These are phyloP conservation scores for Cirrhinus molitorella DNA, from an alignment of 2,797 vertebrate genomes.

Conservation along the genomic window DNA sequence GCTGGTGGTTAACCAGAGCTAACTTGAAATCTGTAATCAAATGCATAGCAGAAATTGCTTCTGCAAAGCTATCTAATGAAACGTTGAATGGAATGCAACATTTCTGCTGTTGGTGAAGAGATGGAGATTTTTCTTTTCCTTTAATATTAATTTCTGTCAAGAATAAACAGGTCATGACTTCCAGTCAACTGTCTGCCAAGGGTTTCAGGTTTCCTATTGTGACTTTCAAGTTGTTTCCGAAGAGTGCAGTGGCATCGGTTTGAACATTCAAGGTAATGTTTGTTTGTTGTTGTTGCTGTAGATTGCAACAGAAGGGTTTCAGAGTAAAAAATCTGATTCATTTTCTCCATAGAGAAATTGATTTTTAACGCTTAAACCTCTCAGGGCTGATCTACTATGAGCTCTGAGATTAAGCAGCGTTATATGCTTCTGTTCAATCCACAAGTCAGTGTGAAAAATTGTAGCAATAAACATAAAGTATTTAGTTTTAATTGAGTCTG, in stretches of 20 bases:
- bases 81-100: neutral
- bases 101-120: neutral
- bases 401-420: neutral
- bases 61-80: conserved; percentile 20
- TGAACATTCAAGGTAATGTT: conserved; percentile 6
- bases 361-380: neutral
- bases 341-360: conserved; percentile 18
- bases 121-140: neutral
- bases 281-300: neutral
- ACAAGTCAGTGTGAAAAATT: neutral
- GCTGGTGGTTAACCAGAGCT: conserved; percentile 54
- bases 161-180: conserved; percentile 22
- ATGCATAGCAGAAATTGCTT: conserved; percentile 51
- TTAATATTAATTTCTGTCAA: neutral
- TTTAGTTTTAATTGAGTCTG: neutral
- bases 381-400: conserved; percentile 5
- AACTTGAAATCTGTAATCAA: conserved; percentile 60
- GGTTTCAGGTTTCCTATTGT: conserved; percentile 24
- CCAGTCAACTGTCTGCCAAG: neutral
- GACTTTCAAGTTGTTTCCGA: conserved; percentile 12
- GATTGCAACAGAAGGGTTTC: conserved; percentile 12
- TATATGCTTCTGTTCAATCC: neutral
- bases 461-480: neutral
- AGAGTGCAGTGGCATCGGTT: neutral
- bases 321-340: conserved; percentile 13